Percentiles rank a stretch among this genome's conserved stretches.
Conservation (phyloP, 1,140 invertebrate species). For the Colletes latitarsis region DNA sequence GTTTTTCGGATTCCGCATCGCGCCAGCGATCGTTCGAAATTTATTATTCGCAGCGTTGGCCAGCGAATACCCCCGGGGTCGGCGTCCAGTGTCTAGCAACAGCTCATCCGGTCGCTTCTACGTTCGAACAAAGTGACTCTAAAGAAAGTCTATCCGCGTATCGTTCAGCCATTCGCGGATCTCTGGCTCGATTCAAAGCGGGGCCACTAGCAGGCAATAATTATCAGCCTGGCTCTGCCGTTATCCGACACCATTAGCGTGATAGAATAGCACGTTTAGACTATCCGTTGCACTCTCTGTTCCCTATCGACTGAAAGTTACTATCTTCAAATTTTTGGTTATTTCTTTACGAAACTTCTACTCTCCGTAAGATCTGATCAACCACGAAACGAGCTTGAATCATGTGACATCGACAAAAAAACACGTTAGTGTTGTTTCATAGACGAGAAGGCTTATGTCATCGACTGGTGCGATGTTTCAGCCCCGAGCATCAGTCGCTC, state of each 20-base stretch:
- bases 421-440: no score
- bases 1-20: background rate
- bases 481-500: no score
- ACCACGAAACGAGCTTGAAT: no score
- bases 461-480: no score
- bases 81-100: background rate
- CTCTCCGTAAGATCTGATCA: no score
- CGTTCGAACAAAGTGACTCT: conserved; percentile 14
- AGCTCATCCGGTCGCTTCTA: conserved; percentile 1
- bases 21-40: background rate
- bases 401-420: no score
- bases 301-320: conserved; percentile 26
- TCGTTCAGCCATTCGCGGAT: conserved; percentile 32
- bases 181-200: conserved; percentile 40
- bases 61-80: background rate
- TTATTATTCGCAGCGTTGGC: conserved; percentile 5
- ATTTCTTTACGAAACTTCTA: conserved; percentile 6
- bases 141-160: conserved; percentile 21
- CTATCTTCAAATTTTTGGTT: no score
- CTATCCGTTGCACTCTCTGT: conserved; percentile 18
- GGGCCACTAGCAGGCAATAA: conserved; percentile 46
- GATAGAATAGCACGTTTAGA: conserved; percentile 42
- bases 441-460: no score
- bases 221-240: conserved; percentile 45
- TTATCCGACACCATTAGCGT: conserved; percentile 53